Evolutionary conservation across 37 sponge, comb jelly and placozoan species (phyloP).

Genomic region (Lycopodina hypogea): DNA sequence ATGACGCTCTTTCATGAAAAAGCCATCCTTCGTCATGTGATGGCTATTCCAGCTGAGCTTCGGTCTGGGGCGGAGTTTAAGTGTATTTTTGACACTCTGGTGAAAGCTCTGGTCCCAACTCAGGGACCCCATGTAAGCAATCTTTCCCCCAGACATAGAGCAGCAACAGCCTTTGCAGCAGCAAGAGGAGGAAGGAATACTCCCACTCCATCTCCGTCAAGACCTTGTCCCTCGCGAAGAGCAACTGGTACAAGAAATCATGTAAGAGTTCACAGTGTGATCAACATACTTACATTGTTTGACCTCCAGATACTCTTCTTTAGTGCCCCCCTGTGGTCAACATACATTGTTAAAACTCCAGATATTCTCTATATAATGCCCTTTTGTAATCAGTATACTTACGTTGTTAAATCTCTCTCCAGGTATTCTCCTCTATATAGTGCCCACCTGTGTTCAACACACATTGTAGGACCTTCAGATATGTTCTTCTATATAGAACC

Average conservation of each 20-base stretch:
- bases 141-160: no score
- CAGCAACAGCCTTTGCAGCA: background rate
- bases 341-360: no score
- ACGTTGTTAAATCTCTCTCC: no score
- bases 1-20: constrained; percentile 2
- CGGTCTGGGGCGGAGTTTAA: constrained; percentile 7
- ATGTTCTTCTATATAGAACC: no score
- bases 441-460: no score
- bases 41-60: constrained; percentile 24
- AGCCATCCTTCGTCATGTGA: constrained; percentile 18
- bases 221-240: background rate
- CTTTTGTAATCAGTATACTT: no score
- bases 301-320: no score
- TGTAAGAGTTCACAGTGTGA: background rate
- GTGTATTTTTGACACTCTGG: constrained; percentile 6
- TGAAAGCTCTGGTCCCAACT: constrained; percentile 31
- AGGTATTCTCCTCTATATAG: no score
- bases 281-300: background rate
- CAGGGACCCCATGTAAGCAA: no score
- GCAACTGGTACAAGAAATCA: background rate
- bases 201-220: background rate
- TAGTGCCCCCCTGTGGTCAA: no score
- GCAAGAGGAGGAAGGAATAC: background rate
- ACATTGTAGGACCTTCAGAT: no score
- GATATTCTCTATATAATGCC: no score